Percentiles rank a stretch among this genome's conserved stretches.
Conservation (phyloP, 2,797 vertebrate species). For the Sebastes trivittatus region DNA sequence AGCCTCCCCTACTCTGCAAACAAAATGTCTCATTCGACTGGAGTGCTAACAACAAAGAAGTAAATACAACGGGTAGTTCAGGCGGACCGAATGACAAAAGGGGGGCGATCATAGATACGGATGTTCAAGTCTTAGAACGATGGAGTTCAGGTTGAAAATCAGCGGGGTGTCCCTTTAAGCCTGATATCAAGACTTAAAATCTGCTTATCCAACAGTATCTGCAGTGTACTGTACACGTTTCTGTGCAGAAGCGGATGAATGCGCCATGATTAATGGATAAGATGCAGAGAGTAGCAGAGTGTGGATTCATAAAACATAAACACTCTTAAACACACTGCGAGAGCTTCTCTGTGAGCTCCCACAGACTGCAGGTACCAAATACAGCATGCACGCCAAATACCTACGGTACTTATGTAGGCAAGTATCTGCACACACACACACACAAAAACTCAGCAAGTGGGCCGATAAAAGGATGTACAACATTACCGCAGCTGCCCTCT, state of each 20-base stretch:
- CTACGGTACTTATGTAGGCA: constrained; percentile 14
- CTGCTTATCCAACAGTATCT: constrained; percentile 21
- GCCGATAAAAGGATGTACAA: constrained; percentile 39
- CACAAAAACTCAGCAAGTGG: constrained; percentile 20
- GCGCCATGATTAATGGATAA: constrained; percentile 30
- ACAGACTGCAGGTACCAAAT: constrained; percentile 11
- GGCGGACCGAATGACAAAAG: not conserved
- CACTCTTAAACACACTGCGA: not conserved
- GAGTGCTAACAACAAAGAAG: not conserved
- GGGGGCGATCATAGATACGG: not conserved
- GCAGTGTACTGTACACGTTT: not conserved
- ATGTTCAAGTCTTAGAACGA: not conserved
- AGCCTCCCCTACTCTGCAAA: not conserved
- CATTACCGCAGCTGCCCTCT: constrained; percentile 38
- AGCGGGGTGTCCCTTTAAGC: not conserved
- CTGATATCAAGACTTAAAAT: constrained; percentile 16
- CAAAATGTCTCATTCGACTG: not conserved
- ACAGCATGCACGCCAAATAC: not conserved
- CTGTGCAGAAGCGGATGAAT: not conserved
- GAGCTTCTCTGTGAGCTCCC: not conserved
- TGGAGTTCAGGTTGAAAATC: not conserved
- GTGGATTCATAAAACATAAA: constrained; percentile 32
- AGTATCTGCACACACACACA: not conserved
- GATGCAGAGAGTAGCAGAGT: not conserved
- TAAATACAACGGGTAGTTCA: not conserved